Percentiles rank a stretch among this genome's conserved stretches.
Evolutionary conservation across 2,888 invertebrate genomes (phyloP).

Genomic region (Arge pagana): DNA sequence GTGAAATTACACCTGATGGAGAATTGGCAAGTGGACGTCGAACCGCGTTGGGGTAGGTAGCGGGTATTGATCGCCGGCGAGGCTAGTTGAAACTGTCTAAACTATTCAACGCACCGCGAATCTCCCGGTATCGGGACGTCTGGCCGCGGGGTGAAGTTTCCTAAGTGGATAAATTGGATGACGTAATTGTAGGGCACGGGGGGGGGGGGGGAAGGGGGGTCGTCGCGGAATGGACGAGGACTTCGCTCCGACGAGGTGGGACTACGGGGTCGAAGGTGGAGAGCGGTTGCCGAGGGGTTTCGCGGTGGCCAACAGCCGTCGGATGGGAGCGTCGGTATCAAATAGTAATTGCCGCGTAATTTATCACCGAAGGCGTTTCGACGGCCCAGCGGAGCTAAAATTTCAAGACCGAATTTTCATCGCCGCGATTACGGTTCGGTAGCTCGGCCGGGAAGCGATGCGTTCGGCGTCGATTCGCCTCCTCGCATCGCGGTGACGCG

Average conservation of each 20-base stretch:
- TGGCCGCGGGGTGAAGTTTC: conserved; percentile 33
- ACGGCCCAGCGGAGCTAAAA: conserved; percentile 3
- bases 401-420: conserved; percentile 19
- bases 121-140: conserved; percentile 16
- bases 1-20: too few relatives aligned
- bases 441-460: too few relatives aligned
- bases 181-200: conserved; percentile 40
- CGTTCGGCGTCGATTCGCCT: too few relatives aligned
- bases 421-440: conserved; percentile 16
- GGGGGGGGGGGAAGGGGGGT: conserved; percentile 25
- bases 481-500: too few relatives aligned
- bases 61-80: too few relatives aligned
- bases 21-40: too few relatives aligned
- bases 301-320: conserved; percentile 23
- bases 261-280: too few relatives aligned
- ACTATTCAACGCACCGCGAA: conserved; percentile 4
- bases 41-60: too few relatives aligned
- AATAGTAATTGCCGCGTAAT: conserved; percentile 42
- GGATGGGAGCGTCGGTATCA: conserved; percentile 31
- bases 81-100: conserved; percentile 16
- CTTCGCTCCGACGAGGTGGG: too few relatives aligned
- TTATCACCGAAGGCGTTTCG: conserved; percentile 29
- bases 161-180: conserved; percentile 43
- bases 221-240: too few relatives aligned
- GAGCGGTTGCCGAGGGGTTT: conserved; percentile 25